Evolutionary conservation across 1,140 invertebrate genomes (phyloP).

Genomic region (Sycobia sp.): DNA sequence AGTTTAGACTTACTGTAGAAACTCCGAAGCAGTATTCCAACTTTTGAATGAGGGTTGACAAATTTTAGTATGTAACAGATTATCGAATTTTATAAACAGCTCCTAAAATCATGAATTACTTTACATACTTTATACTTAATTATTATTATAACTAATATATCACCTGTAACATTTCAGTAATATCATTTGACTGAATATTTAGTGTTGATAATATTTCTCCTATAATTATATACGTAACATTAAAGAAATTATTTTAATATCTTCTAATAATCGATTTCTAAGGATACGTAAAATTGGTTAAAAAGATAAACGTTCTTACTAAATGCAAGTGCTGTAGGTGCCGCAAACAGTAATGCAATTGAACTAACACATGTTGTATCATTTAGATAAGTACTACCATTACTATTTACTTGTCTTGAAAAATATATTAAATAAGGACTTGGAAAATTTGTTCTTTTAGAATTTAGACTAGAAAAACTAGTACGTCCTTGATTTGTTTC

Average conservation of each 20-base stretch:
- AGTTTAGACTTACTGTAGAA: too few species aligned
- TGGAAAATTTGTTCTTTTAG: conserved; percentile 59
- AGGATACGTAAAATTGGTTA: too few species aligned
- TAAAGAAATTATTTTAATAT: conserved; percentile 23
- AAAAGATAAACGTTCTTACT: conserved; percentile 43
- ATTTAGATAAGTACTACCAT: conserved; percentile 70
- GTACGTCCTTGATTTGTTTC: conserved; percentile 65
- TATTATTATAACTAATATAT: not conserved
- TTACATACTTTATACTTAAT: not conserved
- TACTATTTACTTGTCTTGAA: conserved; percentile 67
- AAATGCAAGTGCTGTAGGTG: conserved; percentile 50
- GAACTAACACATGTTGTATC: conserved; percentile 75
- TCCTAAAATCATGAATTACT: conserved; percentile 53
- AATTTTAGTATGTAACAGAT: conserved; percentile 67
- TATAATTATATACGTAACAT: conserved; percentile 27
- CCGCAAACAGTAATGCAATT: conserved; percentile 72
- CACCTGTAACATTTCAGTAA: too few species aligned
- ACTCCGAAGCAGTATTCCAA: too few species aligned
- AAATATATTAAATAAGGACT: conserved; percentile 74
- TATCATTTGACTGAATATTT: too few species aligned
- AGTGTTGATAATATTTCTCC: too few species aligned
- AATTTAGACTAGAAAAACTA: conserved; percentile 74
- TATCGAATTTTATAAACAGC: conserved; percentile 67
- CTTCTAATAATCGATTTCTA: too few species aligned
- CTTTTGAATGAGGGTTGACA: conserved; percentile 65